These are phyloP conservation scores for Leptopilina syphax DNA, from an alignment of 2,888 invertebrate species.

Conservation along the genomic window DNA sequence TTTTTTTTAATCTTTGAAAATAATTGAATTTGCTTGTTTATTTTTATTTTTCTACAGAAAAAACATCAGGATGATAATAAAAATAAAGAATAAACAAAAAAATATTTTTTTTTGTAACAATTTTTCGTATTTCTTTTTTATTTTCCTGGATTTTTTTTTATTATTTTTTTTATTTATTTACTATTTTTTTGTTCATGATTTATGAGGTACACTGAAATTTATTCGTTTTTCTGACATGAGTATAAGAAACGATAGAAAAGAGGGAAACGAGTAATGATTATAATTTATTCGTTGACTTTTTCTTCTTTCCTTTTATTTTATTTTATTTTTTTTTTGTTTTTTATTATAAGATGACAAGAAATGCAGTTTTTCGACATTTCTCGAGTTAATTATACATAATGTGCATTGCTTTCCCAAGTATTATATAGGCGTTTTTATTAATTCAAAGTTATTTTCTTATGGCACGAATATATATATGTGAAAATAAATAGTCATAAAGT, in stretches of 20 bases:
- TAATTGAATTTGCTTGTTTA: too few relatives aligned
- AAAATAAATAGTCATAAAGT: constrained; percentile 34
- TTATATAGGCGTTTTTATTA: neutral
- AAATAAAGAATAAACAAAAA: too few relatives aligned
- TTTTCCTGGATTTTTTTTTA: too few relatives aligned
- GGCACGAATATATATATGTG: neutral
- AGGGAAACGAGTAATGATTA: neutral
- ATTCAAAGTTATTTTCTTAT: constrained; percentile 7
- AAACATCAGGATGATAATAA: too few relatives aligned
- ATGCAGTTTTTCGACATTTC: neutral
- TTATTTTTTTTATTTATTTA: too few relatives aligned
- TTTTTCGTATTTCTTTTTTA: too few relatives aligned
- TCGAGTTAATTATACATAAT: neutral
- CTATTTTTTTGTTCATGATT: neutral
- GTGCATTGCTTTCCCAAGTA: constrained; percentile 10
- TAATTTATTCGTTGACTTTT: neutral
- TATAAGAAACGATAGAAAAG: too few relatives aligned
- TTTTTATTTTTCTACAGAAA: too few relatives aligned
- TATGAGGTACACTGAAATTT: neutral
- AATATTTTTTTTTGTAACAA: too few relatives aligned
- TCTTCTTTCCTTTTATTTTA: too few relatives aligned
- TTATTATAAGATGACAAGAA: neutral
- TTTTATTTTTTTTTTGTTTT: too few relatives aligned
- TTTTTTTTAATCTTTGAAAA: too few relatives aligned
- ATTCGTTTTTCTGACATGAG: neutral